phyloP scores from a whole-genome alignment of 2,888 invertebrate species.

The Mayetiola destructor region DNA sequence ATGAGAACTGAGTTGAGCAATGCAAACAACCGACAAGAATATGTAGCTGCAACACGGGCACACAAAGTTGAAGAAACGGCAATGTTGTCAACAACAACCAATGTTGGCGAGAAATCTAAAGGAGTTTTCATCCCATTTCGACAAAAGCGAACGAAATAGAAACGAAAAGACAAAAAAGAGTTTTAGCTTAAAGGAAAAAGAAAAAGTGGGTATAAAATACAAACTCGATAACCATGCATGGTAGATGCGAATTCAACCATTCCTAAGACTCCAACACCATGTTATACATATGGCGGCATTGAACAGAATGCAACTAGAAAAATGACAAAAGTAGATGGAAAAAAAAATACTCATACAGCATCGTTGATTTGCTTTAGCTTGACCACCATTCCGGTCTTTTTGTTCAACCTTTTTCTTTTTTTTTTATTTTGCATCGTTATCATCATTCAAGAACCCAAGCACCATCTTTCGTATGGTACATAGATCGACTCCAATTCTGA shows the following conservation, averaged over 20 bases:
- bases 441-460: neutral
- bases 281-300: too few species aligned
- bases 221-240: neutral
- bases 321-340: too few species aligned
- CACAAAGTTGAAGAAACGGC: neutral
- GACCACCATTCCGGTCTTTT: constrained; percentile 5
- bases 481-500: constrained; percentile 2
- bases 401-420: neutral
- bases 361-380: neutral
- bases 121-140: neutral
- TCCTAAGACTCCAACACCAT: neutral
- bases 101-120: constrained; percentile 4
- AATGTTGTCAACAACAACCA: constrained; percentile 9
- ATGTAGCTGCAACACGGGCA: neutral
- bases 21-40: neutral
- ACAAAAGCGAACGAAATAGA: neutral
- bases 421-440: neutral
- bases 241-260: constrained; percentile 4
- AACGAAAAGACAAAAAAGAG: neutral
- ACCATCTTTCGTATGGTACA: neutral
- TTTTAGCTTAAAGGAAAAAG: neutral
- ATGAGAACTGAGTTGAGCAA: neutral
- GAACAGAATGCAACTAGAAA: too few species aligned
- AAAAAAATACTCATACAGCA: too few species aligned
- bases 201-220: neutral